These are phyloP conservation scores for Rhineura floridana DNA, from an alignment of 2,113 vertebrate genomes.

Conservation along the genomic window DNA sequence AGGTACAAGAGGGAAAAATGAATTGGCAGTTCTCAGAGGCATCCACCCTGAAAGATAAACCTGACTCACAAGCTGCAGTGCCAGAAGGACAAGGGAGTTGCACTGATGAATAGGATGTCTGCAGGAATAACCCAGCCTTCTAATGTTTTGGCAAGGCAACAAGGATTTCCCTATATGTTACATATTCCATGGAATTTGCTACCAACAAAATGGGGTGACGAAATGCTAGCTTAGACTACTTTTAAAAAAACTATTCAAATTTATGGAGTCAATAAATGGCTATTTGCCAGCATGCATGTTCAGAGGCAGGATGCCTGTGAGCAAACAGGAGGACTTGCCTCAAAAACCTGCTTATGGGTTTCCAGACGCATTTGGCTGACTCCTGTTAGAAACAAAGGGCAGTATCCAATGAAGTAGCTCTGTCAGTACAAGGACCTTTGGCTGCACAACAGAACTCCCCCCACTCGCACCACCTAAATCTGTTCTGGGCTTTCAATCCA, in stretches of 20 bases:
- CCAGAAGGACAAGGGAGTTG: not conserved
- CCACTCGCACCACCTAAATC: too few relatives aligned
- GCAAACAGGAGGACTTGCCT: not conserved
- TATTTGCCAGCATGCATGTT: not conserved
- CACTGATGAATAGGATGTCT: not conserved
- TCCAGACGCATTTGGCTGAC: not conserved
- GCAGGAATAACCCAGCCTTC: not conserved
- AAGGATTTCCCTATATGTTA: not conserved
- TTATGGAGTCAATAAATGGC: not conserved
- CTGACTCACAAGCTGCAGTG: not conserved
- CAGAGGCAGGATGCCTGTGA: not conserved
- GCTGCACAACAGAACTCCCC: too few relatives aligned
- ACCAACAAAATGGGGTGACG: not conserved
- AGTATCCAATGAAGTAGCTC: too few relatives aligned
- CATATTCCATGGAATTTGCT: not conserved
- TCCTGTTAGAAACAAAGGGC: not conserved
- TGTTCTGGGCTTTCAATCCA: too few relatives aligned
- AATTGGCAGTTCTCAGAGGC: not conserved
- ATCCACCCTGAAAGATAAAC: not conserved
- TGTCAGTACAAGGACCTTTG: too few relatives aligned
- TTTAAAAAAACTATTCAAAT: not conserved
- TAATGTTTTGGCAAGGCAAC: not conserved
- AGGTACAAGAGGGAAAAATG: not conserved
- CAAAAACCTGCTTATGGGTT: not conserved
- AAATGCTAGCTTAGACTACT: not conserved